Conservation (phyloP, 2,113 vertebrate species). For the Ptilonorhynchus violaceus region DNA sequence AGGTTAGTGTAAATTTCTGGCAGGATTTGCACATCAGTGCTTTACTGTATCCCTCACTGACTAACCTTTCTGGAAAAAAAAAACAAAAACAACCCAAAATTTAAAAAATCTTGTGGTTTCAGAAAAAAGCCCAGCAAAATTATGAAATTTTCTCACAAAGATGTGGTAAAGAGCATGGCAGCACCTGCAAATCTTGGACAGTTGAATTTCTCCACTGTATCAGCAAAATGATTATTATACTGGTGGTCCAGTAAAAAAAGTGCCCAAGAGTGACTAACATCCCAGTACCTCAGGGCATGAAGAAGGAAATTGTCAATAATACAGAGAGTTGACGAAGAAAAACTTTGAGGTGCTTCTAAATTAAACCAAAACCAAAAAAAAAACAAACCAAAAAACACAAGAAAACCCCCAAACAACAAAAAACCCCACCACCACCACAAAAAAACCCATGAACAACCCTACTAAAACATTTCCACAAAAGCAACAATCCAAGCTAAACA, state of each 20-base stretch:
- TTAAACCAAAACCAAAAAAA: background rate
- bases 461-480: background rate
- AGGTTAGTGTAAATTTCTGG: background rate
- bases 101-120: background rate
- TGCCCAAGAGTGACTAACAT: background rate
- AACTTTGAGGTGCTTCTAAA: background rate
- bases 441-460: background rate
- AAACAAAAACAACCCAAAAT: background rate
- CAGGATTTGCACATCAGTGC: background rate
- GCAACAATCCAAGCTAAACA: background rate
- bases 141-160: background rate
- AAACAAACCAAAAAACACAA: background rate
- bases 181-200: background rate
- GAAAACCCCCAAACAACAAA: accelerated
- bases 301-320: background rate
- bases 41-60: background rate
- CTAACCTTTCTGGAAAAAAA: background rate
- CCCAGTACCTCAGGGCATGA: background rate
- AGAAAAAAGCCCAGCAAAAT: background rate
- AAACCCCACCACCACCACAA: background rate
- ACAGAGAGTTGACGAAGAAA: background rate
- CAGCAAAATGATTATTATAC: background rate
- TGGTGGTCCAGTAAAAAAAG: background rate
- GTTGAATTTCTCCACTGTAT: background rate
- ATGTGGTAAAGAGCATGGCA: background rate